Base-by-base conservation (phyloP, 1,140 invertebrate genomes). In the Pararge aegeria region DNA sequence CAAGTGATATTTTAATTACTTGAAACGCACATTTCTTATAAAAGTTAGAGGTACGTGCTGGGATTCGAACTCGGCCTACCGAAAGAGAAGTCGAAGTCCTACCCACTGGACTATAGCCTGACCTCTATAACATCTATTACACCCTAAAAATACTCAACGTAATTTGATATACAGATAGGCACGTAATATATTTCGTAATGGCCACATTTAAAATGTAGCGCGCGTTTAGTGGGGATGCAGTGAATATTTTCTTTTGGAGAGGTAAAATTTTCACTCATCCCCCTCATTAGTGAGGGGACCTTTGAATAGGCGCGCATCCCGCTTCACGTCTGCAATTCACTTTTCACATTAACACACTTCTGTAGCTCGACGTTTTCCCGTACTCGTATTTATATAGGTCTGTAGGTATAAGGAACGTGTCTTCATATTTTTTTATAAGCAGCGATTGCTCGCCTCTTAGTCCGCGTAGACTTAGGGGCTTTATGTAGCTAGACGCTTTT, bases 231-330 rank as follows among this genome's bases (percentile, higher is more conserved):
- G 68, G 68, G 79, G 78, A 70, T 78, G 71, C 61, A 72, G 73
- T 52, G 61, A 83, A 80, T 21, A 75, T 76, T 73, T 79, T 75
- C 38, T 81, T 80, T 85, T 82, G 55, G 73, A 78, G 74, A 78
- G 77, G 75, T 65, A 78, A 80, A 80, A 56, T 79, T 78, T 78
- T 76, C 66, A 72, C 72, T 71, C 73, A 63, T 70, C 74, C 61
- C 69, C 9, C 73, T 85, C 82, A 87, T 87, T 87, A 87, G 79
- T 64, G 72, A 64, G 61, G 69, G 68, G 69, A 64, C 70, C 74
- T 78, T 80, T 82, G 71, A 80, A 80, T 73, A 68, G 64, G 72
- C 53, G 72, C 75, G 75, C 77, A 75, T 83, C 77, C 70, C 73
- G 61, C 18, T 46, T 77, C 72, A 55, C 70, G 60, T 68, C 71